A percentile compares a stretch with the other conserved stretches of the same genome.
Conservation (phyloP, 2,113 vertebrate species). For the Melospiza melodia region DNA sequence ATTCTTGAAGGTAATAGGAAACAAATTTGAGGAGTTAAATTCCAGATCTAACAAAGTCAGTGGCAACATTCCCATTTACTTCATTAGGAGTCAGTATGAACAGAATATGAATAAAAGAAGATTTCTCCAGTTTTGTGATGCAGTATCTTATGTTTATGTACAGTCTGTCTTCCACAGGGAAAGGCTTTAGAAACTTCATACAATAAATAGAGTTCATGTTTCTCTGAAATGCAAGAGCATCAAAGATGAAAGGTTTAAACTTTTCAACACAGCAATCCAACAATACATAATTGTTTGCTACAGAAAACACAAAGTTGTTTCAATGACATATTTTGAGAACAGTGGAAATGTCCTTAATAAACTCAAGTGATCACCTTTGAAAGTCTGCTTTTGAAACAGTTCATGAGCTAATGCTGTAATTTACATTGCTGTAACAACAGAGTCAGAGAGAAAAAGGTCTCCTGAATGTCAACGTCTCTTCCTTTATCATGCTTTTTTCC, state of each 20-base stretch:
- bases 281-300: not conserved
- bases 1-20: not conserved
- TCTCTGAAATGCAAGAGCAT: not conserved
- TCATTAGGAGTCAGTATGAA: not conserved
- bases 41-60: not conserved
- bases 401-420: not conserved
- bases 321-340: not conserved
- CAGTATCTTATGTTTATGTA: not conserved
- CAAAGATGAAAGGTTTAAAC: not conserved
- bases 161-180: not conserved
- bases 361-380: not conserved
- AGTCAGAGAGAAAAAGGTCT: not conserved
- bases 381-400: not conserved
- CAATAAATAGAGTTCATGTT: not conserved
- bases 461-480: not conserved
- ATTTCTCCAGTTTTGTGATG: not conserved
- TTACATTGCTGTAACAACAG: not conserved
- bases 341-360: not conserved
- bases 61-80: not conserved
- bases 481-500: not conserved
- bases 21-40: not conserved
- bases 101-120: not conserved
- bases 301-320: not conserved
- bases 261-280: not conserved
- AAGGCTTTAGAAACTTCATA: not conserved